These are phyloP conservation scores for Sisyra terminalis DNA, from an alignment of 2,888 invertebrate genomes.

Conservation along the genomic window DNA sequence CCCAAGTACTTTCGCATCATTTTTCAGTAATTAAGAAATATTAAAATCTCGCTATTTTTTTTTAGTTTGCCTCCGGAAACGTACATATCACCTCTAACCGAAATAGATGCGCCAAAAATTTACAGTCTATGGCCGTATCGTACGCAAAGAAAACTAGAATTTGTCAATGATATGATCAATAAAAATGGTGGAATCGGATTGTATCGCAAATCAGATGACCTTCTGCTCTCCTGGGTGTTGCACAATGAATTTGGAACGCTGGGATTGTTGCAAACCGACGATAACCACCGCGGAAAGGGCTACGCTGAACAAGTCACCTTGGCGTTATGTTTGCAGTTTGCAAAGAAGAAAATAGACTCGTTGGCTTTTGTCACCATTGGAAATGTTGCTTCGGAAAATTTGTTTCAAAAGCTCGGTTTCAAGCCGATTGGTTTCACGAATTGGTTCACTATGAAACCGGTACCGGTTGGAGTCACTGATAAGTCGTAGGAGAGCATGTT, in stretches of 20 bases:
- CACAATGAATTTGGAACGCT: conserved; percentile 21
- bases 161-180: conserved; percentile 18
- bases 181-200: conserved; percentile 23
- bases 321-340: conserved; percentile 16
- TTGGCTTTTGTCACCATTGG: conserved; percentile 17
- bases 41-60: no score
- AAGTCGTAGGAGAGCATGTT: no score
- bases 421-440: no score
- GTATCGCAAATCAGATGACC: conserved; percentile 20
- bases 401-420: conserved; percentile 22
- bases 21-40: no score
- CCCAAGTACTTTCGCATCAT: no score
- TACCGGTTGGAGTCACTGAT: no score
- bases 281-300: conserved; percentile 22
- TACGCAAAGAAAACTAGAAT: conserved; percentile 18
- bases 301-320: conserved; percentile 22
- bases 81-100: no score
- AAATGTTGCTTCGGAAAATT: conserved; percentile 20
- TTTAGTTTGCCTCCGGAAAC: no score
- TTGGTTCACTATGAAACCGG: no score
- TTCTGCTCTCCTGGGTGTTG: conserved; percentile 23
- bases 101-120: conserved; percentile 12
- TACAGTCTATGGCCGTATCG: conserved; percentile 22
- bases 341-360: conserved; percentile 15
- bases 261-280: conserved; percentile 22